These are phyloP conservation scores for Mechanitis mazaeus DNA, from an alignment of 2,888 invertebrate genomes.

Conservation along the genomic window DNA sequence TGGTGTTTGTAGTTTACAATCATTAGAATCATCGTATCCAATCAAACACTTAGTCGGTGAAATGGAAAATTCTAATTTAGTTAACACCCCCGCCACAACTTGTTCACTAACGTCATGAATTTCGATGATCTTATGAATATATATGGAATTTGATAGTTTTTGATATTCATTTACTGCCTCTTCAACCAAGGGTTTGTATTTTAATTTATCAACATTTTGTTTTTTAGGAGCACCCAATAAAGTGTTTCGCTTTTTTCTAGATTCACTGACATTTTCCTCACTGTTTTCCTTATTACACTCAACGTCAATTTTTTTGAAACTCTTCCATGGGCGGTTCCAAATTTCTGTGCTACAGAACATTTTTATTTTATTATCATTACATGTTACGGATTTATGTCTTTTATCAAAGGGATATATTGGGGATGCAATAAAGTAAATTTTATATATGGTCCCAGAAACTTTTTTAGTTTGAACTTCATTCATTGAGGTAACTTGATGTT, in stretches of 20 bases:
- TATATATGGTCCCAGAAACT: conserved; percentile 43
- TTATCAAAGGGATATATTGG: conserved; percentile 33
- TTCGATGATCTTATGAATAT: conserved; percentile 43
- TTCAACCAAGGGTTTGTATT: conserved; percentile 32
- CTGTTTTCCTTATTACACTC: conserved; percentile 41
- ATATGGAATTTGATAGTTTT: conserved; percentile 38
- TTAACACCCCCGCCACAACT: conserved; percentile 70
- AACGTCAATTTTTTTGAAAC: conserved; percentile 49
- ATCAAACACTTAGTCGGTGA: conserved; percentile 28
- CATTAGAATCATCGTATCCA: conserved; percentile 22
- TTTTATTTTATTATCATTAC: conserved; percentile 30
- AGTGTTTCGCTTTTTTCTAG: conserved; percentile 18
- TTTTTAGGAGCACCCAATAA: conserved; percentile 19
- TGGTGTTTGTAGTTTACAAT: conserved; percentile 34
- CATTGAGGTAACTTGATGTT: conserved; percentile 41
- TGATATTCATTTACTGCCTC: conserved; percentile 35
- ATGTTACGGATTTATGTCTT: conserved; percentile 27
- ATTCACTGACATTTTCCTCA: conserved; percentile 23
- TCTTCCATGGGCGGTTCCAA: conserved; percentile 75
- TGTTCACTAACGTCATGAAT: conserved; percentile 64
- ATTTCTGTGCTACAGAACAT: conserved; percentile 65
- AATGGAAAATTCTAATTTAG: conserved; percentile 40
- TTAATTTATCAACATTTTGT: conserved; percentile 24
- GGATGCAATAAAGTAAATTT: conserved; percentile 44
- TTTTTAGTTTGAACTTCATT: conserved; percentile 40